These are phyloP conservation scores for Drosophila nannoptera DNA, from an alignment of 1,140 invertebrate genomes.

Conservation along the genomic window DNA sequence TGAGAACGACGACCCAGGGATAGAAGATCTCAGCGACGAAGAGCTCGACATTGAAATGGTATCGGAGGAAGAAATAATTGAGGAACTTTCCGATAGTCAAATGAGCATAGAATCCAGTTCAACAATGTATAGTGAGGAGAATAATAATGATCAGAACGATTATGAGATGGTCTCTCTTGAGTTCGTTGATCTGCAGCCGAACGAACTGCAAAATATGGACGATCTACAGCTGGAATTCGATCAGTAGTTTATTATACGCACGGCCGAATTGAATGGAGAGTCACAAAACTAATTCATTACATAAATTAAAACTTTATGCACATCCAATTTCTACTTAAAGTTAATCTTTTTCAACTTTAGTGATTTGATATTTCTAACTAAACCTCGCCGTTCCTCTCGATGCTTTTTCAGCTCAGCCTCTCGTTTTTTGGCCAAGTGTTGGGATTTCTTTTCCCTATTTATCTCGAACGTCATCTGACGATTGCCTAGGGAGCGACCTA, in stretches of 20 bases:
- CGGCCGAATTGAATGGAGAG: constrained; percentile 6
- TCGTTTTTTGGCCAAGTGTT: constrained; percentile 74
- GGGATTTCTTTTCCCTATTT: constrained; percentile 80
- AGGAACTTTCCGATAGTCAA: constrained; percentile 12
- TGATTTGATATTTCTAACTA: constrained; percentile 84
- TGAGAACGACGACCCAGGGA: constrained; percentile 12
- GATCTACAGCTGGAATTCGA: constrained; percentile 10
- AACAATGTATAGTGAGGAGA: not conserved
- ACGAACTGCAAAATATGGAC: constrained; percentile 1
- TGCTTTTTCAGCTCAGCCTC: constrained; percentile 83
- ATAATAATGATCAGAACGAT: constrained; percentile 1
- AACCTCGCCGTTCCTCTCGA: constrained; percentile 85
- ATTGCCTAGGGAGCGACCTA: constrained; percentile 82
- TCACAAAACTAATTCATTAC: constrained; percentile 1
- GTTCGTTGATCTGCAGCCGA: constrained; percentile 16
- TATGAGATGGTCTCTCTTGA: constrained; percentile 16
- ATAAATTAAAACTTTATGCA: constrained; percentile 50
- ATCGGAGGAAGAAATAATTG: not conserved
- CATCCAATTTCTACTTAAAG: constrained; percentile 61
- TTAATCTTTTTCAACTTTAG: constrained; percentile 75
- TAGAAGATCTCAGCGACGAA: not conserved
- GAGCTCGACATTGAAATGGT: not conserved
- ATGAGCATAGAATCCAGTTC: constrained; percentile 11
- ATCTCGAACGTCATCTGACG: constrained; percentile 89
- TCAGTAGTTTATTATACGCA: constrained; percentile 13